Base-by-base conservation (phyloP, 2,888 invertebrate genomes). In the Axea sp. region DNA sequence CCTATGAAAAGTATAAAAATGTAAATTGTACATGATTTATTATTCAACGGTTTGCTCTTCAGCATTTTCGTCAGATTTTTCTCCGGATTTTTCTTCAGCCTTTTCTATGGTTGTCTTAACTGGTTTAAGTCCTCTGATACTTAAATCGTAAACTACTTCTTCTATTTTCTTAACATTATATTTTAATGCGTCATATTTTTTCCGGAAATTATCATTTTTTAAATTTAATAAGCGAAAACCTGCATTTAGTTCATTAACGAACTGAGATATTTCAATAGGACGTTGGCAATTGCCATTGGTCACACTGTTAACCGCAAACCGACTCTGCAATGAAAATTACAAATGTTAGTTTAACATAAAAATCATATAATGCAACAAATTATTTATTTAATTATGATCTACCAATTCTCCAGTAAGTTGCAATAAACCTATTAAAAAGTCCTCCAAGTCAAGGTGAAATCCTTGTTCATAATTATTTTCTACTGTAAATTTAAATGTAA, bases 111-210 rank as follows among this genome's bases (percentile, higher is more conserved):
- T n/a, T n/a, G 73, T 24, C 45, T 51, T 60, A 28, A 76, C 69
- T 12, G 90, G 89, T 82, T 91, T 90, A 3, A 96, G 88, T 0
- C 95, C 95, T 14, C 96, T 89, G 76, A 96, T 94, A 73, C 94
- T 94, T 30, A 96, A 90, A 83, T 96, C 96, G 81, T 96, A 96
- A 0, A 95, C 95, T 0, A 96, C 94, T 86, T 96, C 96, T 84
- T 97, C 97, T 8, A 97, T 95, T 87, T 97, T 97, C 88, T 97
- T 97, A 12, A 97, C 93, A 83, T 97, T 96, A 83, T 97, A 97
- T 77, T 97, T 95, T 1, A 97, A 89, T 0, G 92, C 93, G 88
- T 97, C 97, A 81, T 94, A 97, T 7, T 94, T 90, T 84, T 96
- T 96, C 49, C 97, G 90, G 1, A 97, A 88, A 3, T 92, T 91